A percentile compares a stretch with the other conserved stretches of the same genome.
Conservation (phyloP, 2,888 invertebrate species). For the Troilus luridus region DNA sequence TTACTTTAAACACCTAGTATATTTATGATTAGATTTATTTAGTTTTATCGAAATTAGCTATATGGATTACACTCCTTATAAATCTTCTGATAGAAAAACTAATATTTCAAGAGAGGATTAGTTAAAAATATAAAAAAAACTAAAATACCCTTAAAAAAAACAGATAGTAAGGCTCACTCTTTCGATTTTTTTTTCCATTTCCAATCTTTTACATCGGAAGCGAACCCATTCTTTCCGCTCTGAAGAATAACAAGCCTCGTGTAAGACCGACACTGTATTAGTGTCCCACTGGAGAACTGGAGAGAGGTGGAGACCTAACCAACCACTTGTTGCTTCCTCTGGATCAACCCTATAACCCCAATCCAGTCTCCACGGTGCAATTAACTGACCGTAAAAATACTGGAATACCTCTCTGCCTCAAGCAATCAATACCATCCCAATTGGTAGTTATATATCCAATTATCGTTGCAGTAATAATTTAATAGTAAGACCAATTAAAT, state of each 20-base stretch:
- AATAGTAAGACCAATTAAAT: neutral
- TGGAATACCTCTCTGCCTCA: neutral
- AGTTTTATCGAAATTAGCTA: too few relatives aligned
- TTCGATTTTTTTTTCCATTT: neutral
- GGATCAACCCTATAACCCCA: neutral
- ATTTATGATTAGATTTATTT: too few relatives aligned
- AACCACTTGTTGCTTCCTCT: constrained; percentile 1
- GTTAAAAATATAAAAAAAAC: too few relatives aligned
- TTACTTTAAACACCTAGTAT: too few relatives aligned
- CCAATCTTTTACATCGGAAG: neutral
- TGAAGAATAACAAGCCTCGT: neutral
- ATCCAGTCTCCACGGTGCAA: neutral
- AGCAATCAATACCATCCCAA: neutral
- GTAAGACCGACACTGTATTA: neutral
- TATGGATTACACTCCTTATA: too few relatives aligned
- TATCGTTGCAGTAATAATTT: neutral
- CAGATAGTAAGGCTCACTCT: too few relatives aligned
- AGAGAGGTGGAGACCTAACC: neutral
- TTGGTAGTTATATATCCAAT: neutral
- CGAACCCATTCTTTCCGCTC: too few relatives aligned
- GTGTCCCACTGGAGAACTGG: neutral
- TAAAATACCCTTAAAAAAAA: too few relatives aligned
- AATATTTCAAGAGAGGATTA: too few relatives aligned
- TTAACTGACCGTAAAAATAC: constrained; percentile 25
- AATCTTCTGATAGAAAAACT: too few relatives aligned